These are phyloP conservation scores for Epinotia ramella DNA, from an alignment of 2,888 invertebrate species.

Conservation along the genomic window DNA sequence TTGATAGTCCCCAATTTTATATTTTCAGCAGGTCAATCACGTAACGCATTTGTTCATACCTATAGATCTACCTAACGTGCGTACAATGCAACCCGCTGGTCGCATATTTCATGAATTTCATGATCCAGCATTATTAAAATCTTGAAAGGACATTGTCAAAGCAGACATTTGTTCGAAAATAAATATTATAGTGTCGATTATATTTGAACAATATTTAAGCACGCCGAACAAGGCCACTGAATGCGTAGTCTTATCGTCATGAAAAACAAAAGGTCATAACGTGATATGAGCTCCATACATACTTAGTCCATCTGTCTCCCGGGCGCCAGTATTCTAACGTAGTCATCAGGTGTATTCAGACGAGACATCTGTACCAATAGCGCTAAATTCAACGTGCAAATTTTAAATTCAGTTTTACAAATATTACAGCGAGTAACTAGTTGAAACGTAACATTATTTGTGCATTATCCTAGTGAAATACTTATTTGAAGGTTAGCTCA, in stretches of 20 bases:
- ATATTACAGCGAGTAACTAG: neutral
- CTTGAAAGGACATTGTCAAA: conserved; percentile 4
- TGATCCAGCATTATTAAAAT: neutral
- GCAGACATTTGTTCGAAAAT: conserved; percentile 39
- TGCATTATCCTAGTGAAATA: neutral
- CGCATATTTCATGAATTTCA: neutral
- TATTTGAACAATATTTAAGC: conserved; percentile 43
- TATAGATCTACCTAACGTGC: too few species aligned
- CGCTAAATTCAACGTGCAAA: conserved; percentile 22
- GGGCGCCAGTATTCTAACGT: conserved; percentile 17
- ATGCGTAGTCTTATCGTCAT: conserved; percentile 1
- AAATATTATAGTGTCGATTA: conserved; percentile 40
- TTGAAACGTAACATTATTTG: neutral
- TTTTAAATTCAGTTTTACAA: conserved; percentile 21
- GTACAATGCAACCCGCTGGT: neutral
- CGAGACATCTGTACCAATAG: conserved; percentile 21
- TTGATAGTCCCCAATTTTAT: neutral
- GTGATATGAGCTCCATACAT: neutral
- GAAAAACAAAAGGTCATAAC: conserved; percentile 5
- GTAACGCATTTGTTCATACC: too few species aligned
- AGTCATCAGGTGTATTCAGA: conserved; percentile 11
- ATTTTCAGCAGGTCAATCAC: too few species aligned
- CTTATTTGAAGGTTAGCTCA: neutral
- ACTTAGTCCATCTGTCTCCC: conserved; percentile 1
- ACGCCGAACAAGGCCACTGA: conserved; percentile 38